phyloP scores from a whole-genome alignment of 2,888 invertebrate genomes.

The Synanthedon formicaeformis region DNA sequence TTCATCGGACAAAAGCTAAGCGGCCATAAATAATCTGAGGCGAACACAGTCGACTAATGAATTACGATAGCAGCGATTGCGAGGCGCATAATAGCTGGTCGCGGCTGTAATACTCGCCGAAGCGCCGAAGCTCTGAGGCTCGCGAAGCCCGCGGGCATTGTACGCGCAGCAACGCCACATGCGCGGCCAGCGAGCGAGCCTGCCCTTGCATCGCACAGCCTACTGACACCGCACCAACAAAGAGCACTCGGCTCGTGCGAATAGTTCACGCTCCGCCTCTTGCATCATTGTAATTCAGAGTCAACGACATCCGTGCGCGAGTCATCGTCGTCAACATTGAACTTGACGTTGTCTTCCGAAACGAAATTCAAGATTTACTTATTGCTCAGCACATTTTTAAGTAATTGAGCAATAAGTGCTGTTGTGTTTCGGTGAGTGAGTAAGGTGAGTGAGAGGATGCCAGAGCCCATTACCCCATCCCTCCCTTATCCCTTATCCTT shows the following conservation, averaged over 20 bases:
- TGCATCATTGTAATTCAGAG: slow-evolving; percentile 43
- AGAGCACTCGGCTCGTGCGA: slow-evolving; percentile 35
- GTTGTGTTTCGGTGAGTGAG: too few species aligned
- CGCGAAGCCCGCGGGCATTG: slow-evolving; percentile 24
- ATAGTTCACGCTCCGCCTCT: slow-evolving; percentile 47
- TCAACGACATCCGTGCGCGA: slow-evolving; percentile 49
- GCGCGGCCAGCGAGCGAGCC: slow-evolving; percentile 5
- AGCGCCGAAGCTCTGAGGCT: slow-evolving; percentile 13
- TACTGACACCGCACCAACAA: slow-evolving; percentile 14
- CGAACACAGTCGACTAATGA: slow-evolving; percentile 57
- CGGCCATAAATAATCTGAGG: slow-evolving; percentile 54
- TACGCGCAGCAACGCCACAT: slow-evolving; percentile 11
- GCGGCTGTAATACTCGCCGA: slow-evolving; percentile 11
- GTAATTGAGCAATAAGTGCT: not conserved
- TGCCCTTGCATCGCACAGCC: slow-evolving; percentile 8
- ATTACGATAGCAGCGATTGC: slow-evolving; percentile 47
- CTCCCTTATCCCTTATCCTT: too few species aligned
- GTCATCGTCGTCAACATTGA: slow-evolving; percentile 39
- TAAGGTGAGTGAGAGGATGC: too few species aligned
- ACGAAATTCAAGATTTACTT: not conserved
- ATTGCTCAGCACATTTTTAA: not conserved
- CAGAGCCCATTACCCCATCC: too few species aligned
- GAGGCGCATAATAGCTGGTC: slow-evolving; percentile 41
- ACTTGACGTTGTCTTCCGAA: slow-evolving; percentile 19
- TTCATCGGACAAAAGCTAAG: slow-evolving; percentile 44